phyloP scores from a whole-genome alignment of 1,140 invertebrate species.

The Cotesia typhae region DNA sequence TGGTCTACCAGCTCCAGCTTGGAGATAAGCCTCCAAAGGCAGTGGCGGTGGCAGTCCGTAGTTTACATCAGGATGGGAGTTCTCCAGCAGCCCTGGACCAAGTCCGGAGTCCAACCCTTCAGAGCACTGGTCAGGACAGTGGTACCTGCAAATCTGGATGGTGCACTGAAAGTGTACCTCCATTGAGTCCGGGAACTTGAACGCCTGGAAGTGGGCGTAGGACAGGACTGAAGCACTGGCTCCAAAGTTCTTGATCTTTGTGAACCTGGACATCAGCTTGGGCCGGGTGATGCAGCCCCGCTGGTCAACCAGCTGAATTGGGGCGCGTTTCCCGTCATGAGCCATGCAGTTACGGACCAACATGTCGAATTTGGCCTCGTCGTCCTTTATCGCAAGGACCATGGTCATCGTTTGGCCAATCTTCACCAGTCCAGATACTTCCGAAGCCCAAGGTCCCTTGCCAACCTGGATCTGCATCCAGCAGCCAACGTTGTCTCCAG shows the following conservation, averaged over 20 bases:
- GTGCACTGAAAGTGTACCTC: slow-evolving; percentile 96
- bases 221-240: slow-evolving; percentile 90
- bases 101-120: slow-evolving; percentile 65
- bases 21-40: slow-evolving; percentile 72
- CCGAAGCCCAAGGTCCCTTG: slow-evolving; percentile 94
- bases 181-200: slow-evolving; percentile 96
- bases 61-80: slow-evolving; percentile 70
- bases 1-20: slow-evolving; percentile 71
- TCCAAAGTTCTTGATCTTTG: slow-evolving; percentile 95
- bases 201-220: slow-evolving; percentile 93
- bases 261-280: slow-evolving; percentile 92
- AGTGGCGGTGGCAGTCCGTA: slow-evolving; percentile 75
- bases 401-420: slow-evolving; percentile 98
- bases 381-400: slow-evolving; percentile 95
- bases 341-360: slow-evolving; percentile 93
- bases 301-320: slow-evolving; percentile 94
- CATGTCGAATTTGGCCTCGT: slow-evolving; percentile 97
- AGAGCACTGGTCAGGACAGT: slow-evolving; percentile 90
- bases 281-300: slow-evolving; percentile 90
- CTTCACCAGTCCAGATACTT: slow-evolving; percentile 93
- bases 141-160: slow-evolving; percentile 92
- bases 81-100: slow-evolving; percentile 65
- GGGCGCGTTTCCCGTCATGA: slow-evolving; percentile 91
- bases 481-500: slow-evolving; percentile 94
- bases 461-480: slow-evolving; percentile 96